These are phyloP conservation scores for Indicator indicator DNA, from an alignment of 2,113 vertebrate species.

Conservation along the genomic window DNA sequence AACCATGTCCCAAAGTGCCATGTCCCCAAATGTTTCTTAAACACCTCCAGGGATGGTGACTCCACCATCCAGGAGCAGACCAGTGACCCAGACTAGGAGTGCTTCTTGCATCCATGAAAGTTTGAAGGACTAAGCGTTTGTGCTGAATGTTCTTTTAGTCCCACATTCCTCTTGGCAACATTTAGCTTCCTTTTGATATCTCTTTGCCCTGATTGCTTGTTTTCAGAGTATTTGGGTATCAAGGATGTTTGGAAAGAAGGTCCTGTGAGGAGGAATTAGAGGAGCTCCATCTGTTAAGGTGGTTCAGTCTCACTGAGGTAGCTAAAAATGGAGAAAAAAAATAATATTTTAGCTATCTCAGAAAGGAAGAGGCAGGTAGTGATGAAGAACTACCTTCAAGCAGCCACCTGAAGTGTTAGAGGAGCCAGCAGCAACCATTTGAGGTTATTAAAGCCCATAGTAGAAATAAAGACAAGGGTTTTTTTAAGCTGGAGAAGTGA, in stretches of 20 bases:
- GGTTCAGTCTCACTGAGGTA: background rate
- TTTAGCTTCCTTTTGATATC: rapidly evolving
- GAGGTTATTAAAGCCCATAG: background rate
- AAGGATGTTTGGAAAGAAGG: background rate
- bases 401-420: background rate
- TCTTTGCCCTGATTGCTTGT: background rate
- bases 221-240: background rate
- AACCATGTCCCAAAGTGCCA: too few species aligned
- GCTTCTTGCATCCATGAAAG: background rate
- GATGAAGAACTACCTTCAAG: background rate
- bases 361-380: background rate
- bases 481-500: background rate
- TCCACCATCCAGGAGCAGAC: background rate
- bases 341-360: background rate
- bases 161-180: background rate
- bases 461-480: background rate
- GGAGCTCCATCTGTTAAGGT: rapidly evolving
- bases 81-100: background rate
- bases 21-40: too few species aligned
- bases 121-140: rapidly evolving
- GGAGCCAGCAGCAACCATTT: background rate
- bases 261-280: background rate
- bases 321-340: background rate
- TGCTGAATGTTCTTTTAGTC: background rate
- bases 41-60: too few species aligned